Base-by-base conservation (phyloP, 2,113 vertebrate genomes). In the Sardina pilchardus region DNA sequence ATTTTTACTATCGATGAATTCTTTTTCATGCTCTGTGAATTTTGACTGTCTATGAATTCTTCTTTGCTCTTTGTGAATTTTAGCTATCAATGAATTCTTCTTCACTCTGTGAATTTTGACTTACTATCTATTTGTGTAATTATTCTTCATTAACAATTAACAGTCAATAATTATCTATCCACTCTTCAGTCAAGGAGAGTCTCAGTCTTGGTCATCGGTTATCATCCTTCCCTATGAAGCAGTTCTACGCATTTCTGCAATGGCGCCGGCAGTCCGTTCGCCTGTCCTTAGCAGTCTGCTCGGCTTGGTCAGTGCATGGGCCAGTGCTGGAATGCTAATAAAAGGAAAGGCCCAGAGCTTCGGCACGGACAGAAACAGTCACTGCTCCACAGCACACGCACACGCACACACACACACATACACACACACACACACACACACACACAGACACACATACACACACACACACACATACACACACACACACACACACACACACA, bases 361-460 rank as follows among this genome's bases (percentile, higher is more conserved):
- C 17, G 24, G 53, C 53, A 59, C 53, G 1, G 0, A 24, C 53
- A 59, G 19, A 56, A 59, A 59, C 53, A 59, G 4, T 24, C 53
- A 59, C 53, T 59, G 19, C 44, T 84, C 85, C 16, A 82, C 34
- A 59, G 71, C 85, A 24, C 42, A 0, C n/a, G n/a, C n/a, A n/a
- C n/a, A 82, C 30, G 8, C 24, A 87, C 39, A 82, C 81, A 21
- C 5, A 47, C 45, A 47, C 45, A 7, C 10, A 7, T 1, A 47
- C 45, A 56, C 67, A 59, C 63, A 59, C 59, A 39, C 44, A 34
- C 39, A 43, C 82, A 85, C 81, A 67, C 83, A 53, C 83, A 26
- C 16, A 34, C 39, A 45, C 81, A 19, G 42, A 8, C 81, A 44
- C 81, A 82, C 44, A 48, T 21, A 82, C 81, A 82, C 4, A 48